A percentile compares a stretch with the other conserved stretches of the same genome.
These are phyloP conservation scores for Phyllostomus hastatus DNA, from an alignment of 2,113 vertebrate genomes.

Conservation along the genomic window DNA sequence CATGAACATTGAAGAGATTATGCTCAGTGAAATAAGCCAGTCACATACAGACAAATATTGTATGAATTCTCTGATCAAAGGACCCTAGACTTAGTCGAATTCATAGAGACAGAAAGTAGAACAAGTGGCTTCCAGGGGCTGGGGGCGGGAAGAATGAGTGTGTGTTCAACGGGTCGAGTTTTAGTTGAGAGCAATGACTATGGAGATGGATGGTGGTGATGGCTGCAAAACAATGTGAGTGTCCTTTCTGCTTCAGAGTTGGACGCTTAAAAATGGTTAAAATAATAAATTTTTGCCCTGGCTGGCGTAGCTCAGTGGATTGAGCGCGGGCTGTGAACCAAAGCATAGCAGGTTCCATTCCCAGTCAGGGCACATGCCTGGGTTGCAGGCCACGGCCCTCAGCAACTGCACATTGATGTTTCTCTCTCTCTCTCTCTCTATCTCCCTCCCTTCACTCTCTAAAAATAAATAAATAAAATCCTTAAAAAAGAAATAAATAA, in stretches of 20 bases:
- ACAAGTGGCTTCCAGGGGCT: background rate
- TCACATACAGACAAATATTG: background rate
- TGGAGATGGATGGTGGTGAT: background rate
- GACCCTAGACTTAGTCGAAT: background rate
- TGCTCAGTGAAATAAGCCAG: background rate
- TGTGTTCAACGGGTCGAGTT: background rate
- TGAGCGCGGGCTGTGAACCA: too few species aligned
- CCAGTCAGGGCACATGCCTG: too few species aligned
- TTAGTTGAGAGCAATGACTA: background rate
- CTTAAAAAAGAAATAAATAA: background rate
- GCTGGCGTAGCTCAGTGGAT: too few species aligned
- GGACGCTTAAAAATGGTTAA: background rate
- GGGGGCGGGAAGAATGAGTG: background rate
- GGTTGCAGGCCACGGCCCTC: too few species aligned
- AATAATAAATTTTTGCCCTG: background rate
- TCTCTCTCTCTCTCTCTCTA: too few species aligned
- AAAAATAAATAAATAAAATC: too few species aligned
- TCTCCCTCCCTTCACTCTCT: too few species aligned
- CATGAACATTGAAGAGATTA: background rate
- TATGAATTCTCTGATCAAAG: background rate
- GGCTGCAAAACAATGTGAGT: background rate
- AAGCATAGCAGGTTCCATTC: too few species aligned
- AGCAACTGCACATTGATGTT: too few species aligned
- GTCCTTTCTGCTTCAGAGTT: background rate
- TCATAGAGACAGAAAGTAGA: background rate